Evolutionary conservation across 1,140 invertebrate species (phyloP), one percentile per base, ranked within the genome.

Genomic region (Lamellibrachia luymesi): DNA sequence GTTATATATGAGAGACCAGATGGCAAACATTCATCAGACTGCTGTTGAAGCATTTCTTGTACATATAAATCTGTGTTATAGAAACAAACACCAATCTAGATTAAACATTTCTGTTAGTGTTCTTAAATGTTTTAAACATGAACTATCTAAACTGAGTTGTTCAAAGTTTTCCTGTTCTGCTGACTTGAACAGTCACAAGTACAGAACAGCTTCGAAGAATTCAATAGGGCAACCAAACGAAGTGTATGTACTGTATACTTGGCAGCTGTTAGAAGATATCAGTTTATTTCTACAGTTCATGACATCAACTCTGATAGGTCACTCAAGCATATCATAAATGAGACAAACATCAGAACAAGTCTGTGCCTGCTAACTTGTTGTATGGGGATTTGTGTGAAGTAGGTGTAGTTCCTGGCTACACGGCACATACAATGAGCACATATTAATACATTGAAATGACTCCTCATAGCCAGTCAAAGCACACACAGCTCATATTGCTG

Each of bases 261-360:
- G 17, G 64, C 17, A 2, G 64, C 64, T 2, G 64, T 80, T 80
- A 80, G 64, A 80, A 80, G 64, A 80, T 80, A 80, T 80, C 64
- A 80, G 64, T 80, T 80, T 80, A 80, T 80, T 80, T 80, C 64
- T 80, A 80, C 13, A 80, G 64, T 80, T 80, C 64, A 80, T 80
- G 64, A 80, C 64, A 80, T 22, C 17, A 22, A 22, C 64, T 8
- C 64, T 80, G 13, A 80, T 80, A 80, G 64, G 25, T 17, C 64
- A 80, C 64, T 80, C 64, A 80, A 80, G 64, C 64, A 80, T 80
- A 56, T 56, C 25, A 80, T 80, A 22, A 22, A 80, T 80, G 13
- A 80, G 64, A 80, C 25, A 80, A 80, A 80, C 64, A 80, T 8
- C 64, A 22, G 64, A 80, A 2, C 64, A 80, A 80, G 64, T 80